phyloP scores from a whole-genome alignment of 2,888 invertebrate genomes.

The Sylvicola cinctus region DNA sequence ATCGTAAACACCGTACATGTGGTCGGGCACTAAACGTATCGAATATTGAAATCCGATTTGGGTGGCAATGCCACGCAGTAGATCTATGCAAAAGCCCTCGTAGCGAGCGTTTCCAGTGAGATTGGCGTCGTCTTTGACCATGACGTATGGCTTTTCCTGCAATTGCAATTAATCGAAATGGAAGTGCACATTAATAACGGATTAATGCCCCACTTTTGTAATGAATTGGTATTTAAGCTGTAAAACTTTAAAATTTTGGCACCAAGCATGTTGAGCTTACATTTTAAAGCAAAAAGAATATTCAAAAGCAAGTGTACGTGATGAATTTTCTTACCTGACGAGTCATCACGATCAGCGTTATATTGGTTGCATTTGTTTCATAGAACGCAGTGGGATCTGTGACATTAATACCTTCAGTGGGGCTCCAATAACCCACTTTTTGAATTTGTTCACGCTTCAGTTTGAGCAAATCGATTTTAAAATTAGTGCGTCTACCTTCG shows the following conservation, averaged over 20 bases:
- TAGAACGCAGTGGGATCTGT: conserved; percentile 74
- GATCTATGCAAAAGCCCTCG: conserved; percentile 83
- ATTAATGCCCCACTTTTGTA: too few relatives aligned
- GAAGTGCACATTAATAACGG: too few relatives aligned
- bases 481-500: conserved; percentile 62
- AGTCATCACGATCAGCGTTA: conserved; percentile 77
- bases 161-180: too few relatives aligned
- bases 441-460: conserved; percentile 55
- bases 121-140: conserved; percentile 69
- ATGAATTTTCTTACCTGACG: conserved; percentile 41
- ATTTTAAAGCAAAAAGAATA: too few relatives aligned
- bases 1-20: conserved; percentile 76
- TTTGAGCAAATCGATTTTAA: conserved; percentile 69
- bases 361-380: conserved; percentile 61
- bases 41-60: conserved; percentile 77
- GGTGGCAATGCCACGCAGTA: conserved; percentile 60
- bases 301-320: too few relatives aligned
- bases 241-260: too few relatives aligned
- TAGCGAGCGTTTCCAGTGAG: conserved; percentile 70
- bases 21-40: conserved; percentile 64
- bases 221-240: too few relatives aligned
- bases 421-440: conserved; percentile 69
- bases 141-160: conserved; percentile 79
- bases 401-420: conserved; percentile 51
- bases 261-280: too few relatives aligned